Evolutionary conservation across 2,888 invertebrate species (phyloP), one percentile per base, ranked within the genome.

Genomic region (Nemoura dubitans): DNA sequence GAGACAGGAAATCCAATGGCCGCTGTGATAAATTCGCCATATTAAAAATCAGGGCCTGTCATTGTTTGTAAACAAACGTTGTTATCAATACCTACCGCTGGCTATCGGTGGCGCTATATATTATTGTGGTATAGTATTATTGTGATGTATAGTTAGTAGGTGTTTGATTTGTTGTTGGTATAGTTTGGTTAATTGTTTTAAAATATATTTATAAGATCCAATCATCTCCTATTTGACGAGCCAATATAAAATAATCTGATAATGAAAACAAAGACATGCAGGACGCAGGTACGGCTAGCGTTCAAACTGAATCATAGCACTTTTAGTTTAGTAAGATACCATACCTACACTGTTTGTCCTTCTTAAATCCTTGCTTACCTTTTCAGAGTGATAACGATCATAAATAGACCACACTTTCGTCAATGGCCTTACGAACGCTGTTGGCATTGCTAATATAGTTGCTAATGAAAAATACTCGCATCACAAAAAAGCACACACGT

Each of bases 401-500:
- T 78, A 78, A n/a, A 78, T 78, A 78, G 78, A 78, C 78, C 78
- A 78, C 10, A 78, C 78, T 78, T 78, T 78, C 29, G 59, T 59
- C 16, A 59, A 14, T 21, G 10, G 59, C 59, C 59, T 59, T 59
- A 21, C 59, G 59, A 59, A 59, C 21, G 59, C 59, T 21, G 59
- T 59, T 59, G 59, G 59, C 59, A 59, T 59, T 59, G 59, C 59
- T 59, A 59, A 21, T 21, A 7, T 21, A 59, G 21, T 1, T 59
- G 21, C 59, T 59, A 59, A 7, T 14, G 59, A 7, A 59, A 59
- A 59, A 21, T 59, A 36, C 36, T 3, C 21, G 59, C 59, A 59
- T 59, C 59, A 59, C 59, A 59, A 59, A 59, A 21, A 21, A 7
- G 21, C 21, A 21, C 59, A 59, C 3, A 59, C 59, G 14, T 59